Conservation (phyloP, 2,888 invertebrate species). For the Platynereis dumerilii region DNA sequence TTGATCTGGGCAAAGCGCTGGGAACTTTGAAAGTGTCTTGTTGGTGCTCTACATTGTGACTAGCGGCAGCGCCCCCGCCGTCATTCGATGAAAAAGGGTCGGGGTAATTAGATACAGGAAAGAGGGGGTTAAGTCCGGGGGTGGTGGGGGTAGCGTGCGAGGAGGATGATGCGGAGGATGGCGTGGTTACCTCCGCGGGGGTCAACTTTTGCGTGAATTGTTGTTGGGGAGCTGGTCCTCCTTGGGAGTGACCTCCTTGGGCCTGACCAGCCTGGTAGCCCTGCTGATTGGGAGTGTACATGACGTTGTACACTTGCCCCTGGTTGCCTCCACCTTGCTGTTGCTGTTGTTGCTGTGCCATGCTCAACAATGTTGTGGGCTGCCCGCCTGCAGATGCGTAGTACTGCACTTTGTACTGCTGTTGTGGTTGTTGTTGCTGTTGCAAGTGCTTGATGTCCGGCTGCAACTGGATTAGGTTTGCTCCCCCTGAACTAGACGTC, state of each 20-base stretch:
- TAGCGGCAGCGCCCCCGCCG: no score
- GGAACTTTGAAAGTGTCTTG: conserved; percentile 67
- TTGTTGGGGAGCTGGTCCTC: not conserved
- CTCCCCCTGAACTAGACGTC: not conserved
- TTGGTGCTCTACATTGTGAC: conserved; percentile 41
- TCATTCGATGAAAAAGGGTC: no score
- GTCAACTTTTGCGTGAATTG: conserved; percentile 16
- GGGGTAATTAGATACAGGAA: conserved; percentile 13
- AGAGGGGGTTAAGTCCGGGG: conserved; percentile 21
- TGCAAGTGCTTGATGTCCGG: not conserved
- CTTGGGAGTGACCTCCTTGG: no score
- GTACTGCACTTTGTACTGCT: conserved; percentile 1
- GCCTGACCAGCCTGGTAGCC: no score
- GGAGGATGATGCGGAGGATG: conserved; percentile 18
- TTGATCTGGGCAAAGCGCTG: conserved; percentile 66
- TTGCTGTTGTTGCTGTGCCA: not conserved
- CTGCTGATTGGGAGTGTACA: no score
- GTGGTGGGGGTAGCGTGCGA: conserved; percentile 37
- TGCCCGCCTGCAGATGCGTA: not conserved
- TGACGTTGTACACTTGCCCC: not conserved
- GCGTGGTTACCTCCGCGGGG: conserved; percentile 21
- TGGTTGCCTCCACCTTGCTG: not conserved
- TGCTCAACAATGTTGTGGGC: not conserved
- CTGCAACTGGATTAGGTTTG: not conserved
- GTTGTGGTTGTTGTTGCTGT: not conserved